These are phyloP conservation scores for Equus quagga DNA, from an alignment of 2,113 vertebrate genomes.

Conservation along the genomic window DNA sequence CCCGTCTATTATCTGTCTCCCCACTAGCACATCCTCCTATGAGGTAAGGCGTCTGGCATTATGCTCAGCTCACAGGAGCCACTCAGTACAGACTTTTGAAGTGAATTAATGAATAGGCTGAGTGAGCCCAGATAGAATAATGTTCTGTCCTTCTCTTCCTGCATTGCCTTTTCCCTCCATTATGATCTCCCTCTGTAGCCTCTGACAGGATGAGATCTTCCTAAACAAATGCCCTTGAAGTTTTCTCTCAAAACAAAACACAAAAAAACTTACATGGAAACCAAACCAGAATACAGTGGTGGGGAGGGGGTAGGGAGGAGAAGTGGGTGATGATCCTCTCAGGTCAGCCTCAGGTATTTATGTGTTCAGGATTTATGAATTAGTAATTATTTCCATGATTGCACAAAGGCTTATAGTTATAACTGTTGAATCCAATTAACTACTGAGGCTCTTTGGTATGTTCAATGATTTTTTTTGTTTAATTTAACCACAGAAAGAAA, in stretches of 20 bases:
- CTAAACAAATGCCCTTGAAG: conserved; percentile 4
- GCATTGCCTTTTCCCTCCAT: neutral
- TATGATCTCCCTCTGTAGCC: neutral
- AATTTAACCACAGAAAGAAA: conserved; percentile 37
- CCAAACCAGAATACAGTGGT: neutral
- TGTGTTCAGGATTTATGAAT: conserved; percentile 60
- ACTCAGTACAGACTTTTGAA: neutral
- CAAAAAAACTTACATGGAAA: neutral
- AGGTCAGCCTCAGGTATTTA: conserved; percentile 24
- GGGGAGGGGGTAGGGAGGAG: too few species aligned
- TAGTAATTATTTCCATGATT: conserved; percentile 71
- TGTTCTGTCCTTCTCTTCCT: neutral
- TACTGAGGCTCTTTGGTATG: conserved; percentile 38
- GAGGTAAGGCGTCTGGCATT: neutral
- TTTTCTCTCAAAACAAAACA: conserved; percentile 11
- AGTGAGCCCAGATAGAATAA: neutral
- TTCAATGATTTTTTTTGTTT: neutral
- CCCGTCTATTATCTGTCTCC: neutral
- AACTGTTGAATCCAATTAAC: conserved; percentile 54
- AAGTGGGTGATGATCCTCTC: neutral
- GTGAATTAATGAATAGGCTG: neutral
- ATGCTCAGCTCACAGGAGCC: neutral
- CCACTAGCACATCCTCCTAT: neutral
- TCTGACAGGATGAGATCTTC: neutral
- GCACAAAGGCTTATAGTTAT: conserved; percentile 54